Base-by-base conservation (phyloP, 1,140 invertebrate species). In the Dufourea novaeangliae region DNA sequence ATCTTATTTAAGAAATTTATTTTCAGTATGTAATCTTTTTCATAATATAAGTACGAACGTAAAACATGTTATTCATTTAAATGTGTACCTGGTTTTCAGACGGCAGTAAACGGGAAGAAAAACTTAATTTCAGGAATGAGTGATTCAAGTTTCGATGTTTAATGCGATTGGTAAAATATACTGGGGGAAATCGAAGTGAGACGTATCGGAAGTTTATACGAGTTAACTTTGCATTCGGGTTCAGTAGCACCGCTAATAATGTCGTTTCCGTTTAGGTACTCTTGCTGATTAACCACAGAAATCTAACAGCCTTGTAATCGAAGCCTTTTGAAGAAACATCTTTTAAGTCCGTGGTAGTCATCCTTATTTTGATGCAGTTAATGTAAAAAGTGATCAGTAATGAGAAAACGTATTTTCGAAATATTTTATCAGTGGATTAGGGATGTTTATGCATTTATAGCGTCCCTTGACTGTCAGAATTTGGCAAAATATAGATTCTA, bases 151-250 rank as follows among this genome's bases (percentile, higher is more conserved):
- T 68, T 11, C 22, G 61, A 67, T 62, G 70, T 80, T 84, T 70
- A 57, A 74, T 54, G 82, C 80, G 75, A 84, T 84, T 78, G 82
- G 76, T 82, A 80, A 75, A 73, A 78, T 39, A 59, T 70, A 77
- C 54, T 66, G n/a, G 63, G 44, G 37, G 46, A 50, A 20, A n/a
- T 72, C 62, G 52, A 61, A 50, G 27, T 22, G 70, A 29, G 56
- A 37, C 39, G n/a, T 44, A 54, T 29, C 25, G 73, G 37, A 83
- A 85, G 83, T 83, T 86, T 86, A 82, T 86, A 86, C 61, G 83
- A 81, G 83, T 77, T 80, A 86, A 86, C 84, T 85, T 86, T 80
- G 77, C 37, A 66, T 68, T 57, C 57, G 67, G 56, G 32, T 71
- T 67, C 37, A 73, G 80, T 63, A 78, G 83, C 73, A 54, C 69